Base-by-base conservation (phyloP, 2,888 invertebrate genomes). In the Tachystola acroxantha region DNA sequence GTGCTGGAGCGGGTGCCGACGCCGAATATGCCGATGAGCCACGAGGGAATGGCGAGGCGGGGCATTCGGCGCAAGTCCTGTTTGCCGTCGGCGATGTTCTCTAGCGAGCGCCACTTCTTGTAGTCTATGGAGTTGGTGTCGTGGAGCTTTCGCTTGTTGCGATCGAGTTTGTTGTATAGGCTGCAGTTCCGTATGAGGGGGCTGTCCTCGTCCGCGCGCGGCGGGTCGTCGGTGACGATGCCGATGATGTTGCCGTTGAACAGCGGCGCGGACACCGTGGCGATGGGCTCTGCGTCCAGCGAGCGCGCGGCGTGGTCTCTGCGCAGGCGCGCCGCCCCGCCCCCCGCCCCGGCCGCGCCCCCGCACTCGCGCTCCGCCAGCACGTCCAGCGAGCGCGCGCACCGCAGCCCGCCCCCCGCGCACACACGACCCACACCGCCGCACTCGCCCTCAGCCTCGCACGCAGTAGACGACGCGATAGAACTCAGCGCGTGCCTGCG, bases 71-170 rank as follows among this genome's bases (percentile, higher is more conserved):
- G 84, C 44, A 63, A 52, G 45, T 71, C 70, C 29, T 55, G 61
- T 56, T 80, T 78, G 32, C 50, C 64, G 41, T 75, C 82, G 24
- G 73, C 72, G 31, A 94, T 89, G 47, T 91, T 90, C 75, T 95
- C 95, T 34, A 94, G 82, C 31, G 95, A 95, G 54, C 91, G 91
- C 92, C 95, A 95, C 60, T 93, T 90, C 74, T 94, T 94, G 50
- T 89, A 88, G 62, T 88, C 77, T 32, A 87, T 82, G 58, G 84
- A 84, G 49, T 75, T 74, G 3, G 77, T 59, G 53, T 85, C 84
- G 50, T 71, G 70, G 25, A 72, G 74, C 57, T 80, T 81, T 43
- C 74, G 66, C 32, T 76, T 75, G 42, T 74, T 61, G 30, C 77
- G 73, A 19, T 78, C 81, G 44, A 68, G 61, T 42, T 78, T 75